A percentile compares a stretch with the other conserved stretches of the same genome.
Evolutionary conservation across 2,888 invertebrate species (phyloP).

Genomic region (Dexiosoma caninum): DNA sequence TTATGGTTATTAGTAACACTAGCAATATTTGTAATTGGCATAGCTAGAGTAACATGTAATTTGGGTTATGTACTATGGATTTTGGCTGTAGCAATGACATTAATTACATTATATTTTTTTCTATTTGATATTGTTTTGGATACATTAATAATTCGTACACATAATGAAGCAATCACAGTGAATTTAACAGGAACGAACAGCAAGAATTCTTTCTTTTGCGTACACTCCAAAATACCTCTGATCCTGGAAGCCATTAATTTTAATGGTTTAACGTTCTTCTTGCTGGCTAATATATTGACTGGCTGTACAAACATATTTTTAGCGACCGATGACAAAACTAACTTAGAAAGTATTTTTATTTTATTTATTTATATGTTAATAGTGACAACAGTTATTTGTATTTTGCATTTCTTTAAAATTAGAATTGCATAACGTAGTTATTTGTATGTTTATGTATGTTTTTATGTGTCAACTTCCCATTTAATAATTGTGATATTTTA

Average conservation of each 20-base stretch:
- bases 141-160: slow-evolving; percentile 44
- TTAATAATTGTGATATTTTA: slow-evolving; percentile 28
- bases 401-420: slow-evolving; percentile 68
- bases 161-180: not conserved
- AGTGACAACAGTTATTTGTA: slow-evolving; percentile 66
- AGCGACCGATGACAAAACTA: slow-evolving; percentile 80
- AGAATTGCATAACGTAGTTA: slow-evolving; percentile 68
- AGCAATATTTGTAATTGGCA: slow-evolving; percentile 79
- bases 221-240: slow-evolving; percentile 77
- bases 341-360: slow-evolving; percentile 79
- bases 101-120: slow-evolving; percentile 83
- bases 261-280: slow-evolving; percentile 90
- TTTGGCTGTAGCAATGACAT: slow-evolving; percentile 81
- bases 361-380: slow-evolving; percentile 81
- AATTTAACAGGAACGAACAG: slow-evolving; percentile 12
- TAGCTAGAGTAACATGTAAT: slow-evolving; percentile 91
- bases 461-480: not conserved
- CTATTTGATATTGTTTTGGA: slow-evolving; percentile 74
- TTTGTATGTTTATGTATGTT: not conserved
- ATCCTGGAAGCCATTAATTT: slow-evolving; percentile 86
- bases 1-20: slow-evolving; percentile 79
- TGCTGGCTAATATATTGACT: slow-evolving; percentile 89
- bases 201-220: not conserved
- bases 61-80: slow-evolving; percentile 89
- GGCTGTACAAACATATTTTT: slow-evolving; percentile 88